Conservation (phyloP, 2,888 invertebrate species). For the Ptilodon capucinus region DNA sequence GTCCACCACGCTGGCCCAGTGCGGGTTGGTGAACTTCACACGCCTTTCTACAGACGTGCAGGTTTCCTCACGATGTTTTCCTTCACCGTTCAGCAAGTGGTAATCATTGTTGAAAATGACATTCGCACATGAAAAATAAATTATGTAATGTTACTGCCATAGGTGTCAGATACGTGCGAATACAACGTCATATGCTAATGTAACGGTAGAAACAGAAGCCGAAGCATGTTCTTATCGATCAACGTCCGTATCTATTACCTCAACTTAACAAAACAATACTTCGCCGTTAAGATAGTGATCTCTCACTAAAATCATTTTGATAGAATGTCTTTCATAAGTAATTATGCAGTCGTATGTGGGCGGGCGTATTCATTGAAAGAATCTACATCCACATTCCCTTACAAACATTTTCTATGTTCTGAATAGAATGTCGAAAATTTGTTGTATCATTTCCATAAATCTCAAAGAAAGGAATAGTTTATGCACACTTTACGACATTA, state of each 20-base stretch:
- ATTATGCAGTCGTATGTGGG: slow-evolving; percentile 8
- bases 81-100: too few relatives aligned
- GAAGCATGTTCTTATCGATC: slow-evolving; percentile 20
- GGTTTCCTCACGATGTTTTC: too few relatives aligned
- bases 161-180: neutral
- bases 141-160: too few relatives aligned
- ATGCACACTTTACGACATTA: neutral
- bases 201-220: neutral
- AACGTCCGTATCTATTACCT: slow-evolving; percentile 24
- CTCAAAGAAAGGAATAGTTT: neutral
- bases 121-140: too few relatives aligned
- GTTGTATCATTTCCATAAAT: neutral
- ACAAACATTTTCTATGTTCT: neutral
- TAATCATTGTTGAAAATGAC: too few relatives aligned
- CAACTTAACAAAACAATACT: slow-evolving; percentile 28
- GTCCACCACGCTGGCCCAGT: too few relatives aligned
- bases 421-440: neutral
- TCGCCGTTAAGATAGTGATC: slow-evolving; percentile 13
- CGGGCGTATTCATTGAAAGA: neutral
- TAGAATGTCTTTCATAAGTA: slow-evolving; percentile 16
- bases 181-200: neutral
- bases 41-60: too few relatives aligned
- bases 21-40: too few relatives aligned
- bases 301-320: slow-evolving; percentile 26
- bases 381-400: neutral